Percentiles rank a stretch among this genome's conserved stretches.
Conservation (phyloP, 2,888 invertebrate genomes). For the Pristionchus exspectatus region DNA sequence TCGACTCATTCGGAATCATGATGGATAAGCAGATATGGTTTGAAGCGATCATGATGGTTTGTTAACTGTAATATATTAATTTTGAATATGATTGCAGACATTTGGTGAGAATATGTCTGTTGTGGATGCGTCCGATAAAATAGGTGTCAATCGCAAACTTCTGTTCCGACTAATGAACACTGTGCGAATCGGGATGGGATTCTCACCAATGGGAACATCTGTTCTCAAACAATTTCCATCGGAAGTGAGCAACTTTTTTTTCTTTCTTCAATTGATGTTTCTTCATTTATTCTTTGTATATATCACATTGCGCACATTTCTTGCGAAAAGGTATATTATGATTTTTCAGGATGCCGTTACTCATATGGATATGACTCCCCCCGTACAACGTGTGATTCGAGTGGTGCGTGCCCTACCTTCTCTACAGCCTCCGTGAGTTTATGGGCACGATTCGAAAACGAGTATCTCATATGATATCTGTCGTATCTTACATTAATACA, state of each 20-base stretch:
- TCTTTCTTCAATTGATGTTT: not conserved
- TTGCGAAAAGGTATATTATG: too few species aligned
- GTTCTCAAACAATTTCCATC: not conserved
- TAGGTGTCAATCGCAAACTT: not conserved
- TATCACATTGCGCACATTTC: not conserved
- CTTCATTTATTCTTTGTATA: not conserved
- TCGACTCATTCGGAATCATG: not conserved
- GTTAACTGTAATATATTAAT: not conserved
- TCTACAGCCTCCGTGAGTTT: too few species aligned
- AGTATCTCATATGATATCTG: not conserved
- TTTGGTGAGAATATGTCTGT: conserved; percentile 41
- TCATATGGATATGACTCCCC: not conserved
- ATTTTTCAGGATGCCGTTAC: too few species aligned
- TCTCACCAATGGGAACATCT: not conserved
- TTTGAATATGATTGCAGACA: not conserved
- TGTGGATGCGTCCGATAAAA: not conserved
- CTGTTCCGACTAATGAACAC: conserved; percentile 28
- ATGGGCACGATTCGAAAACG: not conserved
- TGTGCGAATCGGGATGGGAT: not conserved
- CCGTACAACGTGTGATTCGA: not conserved
- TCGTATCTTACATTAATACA: not conserved
- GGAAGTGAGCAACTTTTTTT: not conserved
- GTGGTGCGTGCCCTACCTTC: not conserved
- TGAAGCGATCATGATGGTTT: conserved; percentile 40
- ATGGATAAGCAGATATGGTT: conserved; percentile 1